Evolutionary conservation across 1,140 invertebrate species (phyloP).

Genomic region (Bombus consobrinus): DNA sequence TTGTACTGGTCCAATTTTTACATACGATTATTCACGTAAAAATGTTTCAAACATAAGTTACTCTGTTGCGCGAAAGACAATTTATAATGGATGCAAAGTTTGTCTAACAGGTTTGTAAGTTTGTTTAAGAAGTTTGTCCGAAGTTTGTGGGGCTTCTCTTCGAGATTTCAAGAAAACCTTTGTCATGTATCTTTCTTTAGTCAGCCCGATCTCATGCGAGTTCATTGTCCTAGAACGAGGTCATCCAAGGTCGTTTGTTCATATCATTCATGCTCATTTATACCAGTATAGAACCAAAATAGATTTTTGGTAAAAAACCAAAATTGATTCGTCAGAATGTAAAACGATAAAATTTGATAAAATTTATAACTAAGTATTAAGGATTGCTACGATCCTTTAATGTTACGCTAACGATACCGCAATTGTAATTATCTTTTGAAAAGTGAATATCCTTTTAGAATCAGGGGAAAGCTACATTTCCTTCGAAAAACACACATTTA

Average conservation of each 20-base stretch:
- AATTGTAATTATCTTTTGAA: no score
- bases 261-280: no score
- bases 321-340: no score
- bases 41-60: background rate
- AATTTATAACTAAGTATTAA: no score
- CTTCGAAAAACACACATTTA: no score
- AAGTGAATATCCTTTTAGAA: no score
- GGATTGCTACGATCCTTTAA: no score
- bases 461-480: no score
- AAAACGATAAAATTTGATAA: no score
- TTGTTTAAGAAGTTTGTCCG: background rate
- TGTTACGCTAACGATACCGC: no score
- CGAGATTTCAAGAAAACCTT: background rate
- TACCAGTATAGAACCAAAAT: no score
- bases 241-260: background rate
- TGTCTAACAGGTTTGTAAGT: slow-evolving; percentile 2
- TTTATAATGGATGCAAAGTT: slow-evolving; percentile 3
- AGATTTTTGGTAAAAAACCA: no score
- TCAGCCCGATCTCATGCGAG: background rate
- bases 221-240: slow-evolving; percentile 2
- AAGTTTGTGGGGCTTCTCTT: background rate
- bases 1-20: background rate
- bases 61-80: background rate
- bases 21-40: background rate
- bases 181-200: background rate